phyloP scores from a whole-genome alignment of 2,113 vertebrate species.

The Cichladusa arquata region DNA sequence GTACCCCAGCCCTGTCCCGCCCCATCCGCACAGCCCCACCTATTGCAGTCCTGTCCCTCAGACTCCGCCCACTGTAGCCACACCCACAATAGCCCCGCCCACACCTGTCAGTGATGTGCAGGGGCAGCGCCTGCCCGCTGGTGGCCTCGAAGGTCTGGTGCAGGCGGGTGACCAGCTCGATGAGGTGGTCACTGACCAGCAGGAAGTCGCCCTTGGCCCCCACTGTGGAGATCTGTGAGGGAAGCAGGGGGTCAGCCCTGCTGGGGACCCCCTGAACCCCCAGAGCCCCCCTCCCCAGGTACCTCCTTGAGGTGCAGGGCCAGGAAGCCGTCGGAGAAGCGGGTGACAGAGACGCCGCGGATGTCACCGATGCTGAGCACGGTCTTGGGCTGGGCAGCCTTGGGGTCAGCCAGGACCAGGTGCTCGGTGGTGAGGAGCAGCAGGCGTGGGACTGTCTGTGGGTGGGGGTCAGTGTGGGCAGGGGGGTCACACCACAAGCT shows the following conservation, averaged over 20 bases:
- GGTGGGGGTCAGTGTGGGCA: fast-evolving
- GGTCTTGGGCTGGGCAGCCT: conserved; percentile 68
- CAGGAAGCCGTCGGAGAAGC: conserved; percentile 73
- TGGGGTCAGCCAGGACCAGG: conserved; percentile 71
- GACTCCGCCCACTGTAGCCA: fast-evolving
- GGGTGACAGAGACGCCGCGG: conserved; percentile 63
- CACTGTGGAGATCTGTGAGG: conserved; percentile 31
- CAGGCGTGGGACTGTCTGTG: conserved; percentile 62
- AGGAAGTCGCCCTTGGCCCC: conserved; percentile 73
- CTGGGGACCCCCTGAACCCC: background rate
- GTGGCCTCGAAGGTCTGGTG: conserved; percentile 56
- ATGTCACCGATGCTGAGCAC: conserved; percentile 67
- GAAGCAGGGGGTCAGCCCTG: background rate
- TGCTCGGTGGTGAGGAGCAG: conserved; percentile 74
- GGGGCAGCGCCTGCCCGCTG: conserved; percentile 36
- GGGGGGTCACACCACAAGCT: fast-evolving
- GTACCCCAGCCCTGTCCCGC: background rate
- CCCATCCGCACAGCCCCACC: background rate
- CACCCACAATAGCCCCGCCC: background rate
- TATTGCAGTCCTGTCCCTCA: background rate
- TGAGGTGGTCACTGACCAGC: conserved; percentile 71
- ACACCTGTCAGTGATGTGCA: conserved; percentile 72
- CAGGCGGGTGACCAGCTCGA: conserved; percentile 74
- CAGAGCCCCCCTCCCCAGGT: background rate
- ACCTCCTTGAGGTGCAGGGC: conserved; percentile 77